phyloP scores from a whole-genome alignment of 2,797 vertebrate genomes.

The Gila robusta region DNA sequence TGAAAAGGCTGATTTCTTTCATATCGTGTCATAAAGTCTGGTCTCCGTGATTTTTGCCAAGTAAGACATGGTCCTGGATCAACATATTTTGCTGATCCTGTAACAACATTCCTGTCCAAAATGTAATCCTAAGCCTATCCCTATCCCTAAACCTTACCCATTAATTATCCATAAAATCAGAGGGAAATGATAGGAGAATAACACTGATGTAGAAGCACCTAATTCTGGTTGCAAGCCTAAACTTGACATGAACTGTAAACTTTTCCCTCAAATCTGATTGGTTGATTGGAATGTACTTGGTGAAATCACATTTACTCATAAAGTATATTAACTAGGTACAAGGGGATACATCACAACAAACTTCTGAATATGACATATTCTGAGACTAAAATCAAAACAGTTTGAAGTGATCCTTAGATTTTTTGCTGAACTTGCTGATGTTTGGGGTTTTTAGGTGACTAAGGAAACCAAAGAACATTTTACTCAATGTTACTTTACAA shows the following conservation, averaged over 20 bases:
- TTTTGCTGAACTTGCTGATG: neutral
- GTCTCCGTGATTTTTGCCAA: neutral
- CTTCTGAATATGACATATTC: neutral
- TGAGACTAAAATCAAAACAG: neutral
- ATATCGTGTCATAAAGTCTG: neutral
- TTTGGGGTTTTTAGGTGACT: neutral
- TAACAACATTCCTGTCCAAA: neutral
- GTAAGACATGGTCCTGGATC: neutral
- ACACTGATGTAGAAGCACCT: neutral
- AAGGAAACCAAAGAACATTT: conserved; percentile 3
- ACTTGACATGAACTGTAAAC: neutral
- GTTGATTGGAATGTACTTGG: neutral
- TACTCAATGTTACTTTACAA: neutral
- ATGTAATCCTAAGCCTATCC: neutral
- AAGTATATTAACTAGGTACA: neutral
- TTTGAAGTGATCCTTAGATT: neutral
- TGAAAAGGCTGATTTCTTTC: neutral
- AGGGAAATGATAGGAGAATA: neutral
- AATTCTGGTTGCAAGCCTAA: neutral
- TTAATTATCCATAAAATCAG: neutral
- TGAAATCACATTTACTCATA: neutral
- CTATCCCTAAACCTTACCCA: neutral
- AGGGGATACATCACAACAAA: neutral
- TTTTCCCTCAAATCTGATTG: neutral
- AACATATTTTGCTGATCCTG: neutral